Conservation (phyloP, 2,888 invertebrate species). For the Drosophila anomalipes region DNA sequence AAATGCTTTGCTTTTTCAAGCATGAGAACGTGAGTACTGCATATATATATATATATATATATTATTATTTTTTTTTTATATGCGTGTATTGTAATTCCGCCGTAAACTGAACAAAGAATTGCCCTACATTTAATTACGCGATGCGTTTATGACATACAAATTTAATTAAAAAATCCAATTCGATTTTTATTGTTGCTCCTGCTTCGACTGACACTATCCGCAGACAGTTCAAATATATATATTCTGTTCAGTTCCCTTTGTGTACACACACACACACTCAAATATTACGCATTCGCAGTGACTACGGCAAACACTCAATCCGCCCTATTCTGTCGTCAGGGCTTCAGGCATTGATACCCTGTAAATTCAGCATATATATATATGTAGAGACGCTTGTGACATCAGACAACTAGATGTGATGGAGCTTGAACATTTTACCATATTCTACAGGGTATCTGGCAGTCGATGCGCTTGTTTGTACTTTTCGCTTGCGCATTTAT, state of each 20-base stretch:
- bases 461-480: no score
- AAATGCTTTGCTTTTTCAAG: slow-evolving; percentile 99
- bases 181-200: slow-evolving; percentile 41
- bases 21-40: slow-evolving; percentile 97
- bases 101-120: slow-evolving; percentile 2
- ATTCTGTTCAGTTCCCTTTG: slow-evolving; percentile 31
- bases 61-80: background rate
- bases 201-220: slow-evolving; percentile 18
- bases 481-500: slow-evolving; percentile 24
- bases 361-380: background rate
- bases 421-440: rapidly evolving
- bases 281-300: slow-evolving; percentile 60
- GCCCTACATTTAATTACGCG: slow-evolving; percentile 58
- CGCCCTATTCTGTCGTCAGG: background rate
- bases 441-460: slow-evolving; percentile 14
- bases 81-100: background rate
- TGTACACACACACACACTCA: slow-evolving; percentile 11
- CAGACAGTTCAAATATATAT: slow-evolving; percentile 35
- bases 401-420: background rate
- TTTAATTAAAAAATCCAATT: slow-evolving; percentile 65
- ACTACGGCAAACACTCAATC: background rate
- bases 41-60: slow-evolving; percentile 2
- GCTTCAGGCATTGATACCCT: slow-evolving; percentile 25
- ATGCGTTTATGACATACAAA: slow-evolving; percentile 55
- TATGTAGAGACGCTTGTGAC: background rate